Percentiles rank a stretch among this genome's conserved stretches.
Conservation (phyloP, 1,140 invertebrate genomes). For the Heliconius congener region DNA sequence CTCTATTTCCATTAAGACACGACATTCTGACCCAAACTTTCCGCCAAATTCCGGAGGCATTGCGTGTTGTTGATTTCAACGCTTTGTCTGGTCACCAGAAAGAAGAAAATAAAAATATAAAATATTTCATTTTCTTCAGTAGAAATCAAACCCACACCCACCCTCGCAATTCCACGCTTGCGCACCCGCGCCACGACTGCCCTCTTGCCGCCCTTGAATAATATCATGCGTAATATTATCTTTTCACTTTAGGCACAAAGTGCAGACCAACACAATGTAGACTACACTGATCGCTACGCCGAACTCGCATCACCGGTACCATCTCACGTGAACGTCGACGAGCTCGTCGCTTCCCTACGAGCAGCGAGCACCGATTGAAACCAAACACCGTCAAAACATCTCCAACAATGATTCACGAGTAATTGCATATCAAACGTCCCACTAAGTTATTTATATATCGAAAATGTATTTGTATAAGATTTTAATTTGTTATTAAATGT, state of each 20-base stretch:
- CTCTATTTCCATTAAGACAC: too few relatives aligned
- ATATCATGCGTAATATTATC: too few relatives aligned
- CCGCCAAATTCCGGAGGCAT: too few relatives aligned
- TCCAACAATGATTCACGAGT: background rate
- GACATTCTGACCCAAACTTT: too few relatives aligned
- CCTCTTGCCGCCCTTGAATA: too few relatives aligned
- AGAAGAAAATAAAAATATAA: too few relatives aligned
- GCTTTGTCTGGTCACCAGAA: too few relatives aligned
- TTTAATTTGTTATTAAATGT: constrained; percentile 51
- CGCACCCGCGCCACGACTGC: too few relatives aligned
- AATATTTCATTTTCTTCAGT: too few relatives aligned
- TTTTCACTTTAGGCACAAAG: constrained; percentile 42
- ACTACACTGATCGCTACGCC: constrained; percentile 61
- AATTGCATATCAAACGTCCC: background rate
- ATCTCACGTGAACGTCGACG: constrained; percentile 51
- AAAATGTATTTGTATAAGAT: constrained; percentile 27
- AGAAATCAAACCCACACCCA: too few relatives aligned
- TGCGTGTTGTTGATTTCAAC: too few relatives aligned
- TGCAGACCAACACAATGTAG: constrained; percentile 31
- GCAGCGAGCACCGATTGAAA: constrained; percentile 45
- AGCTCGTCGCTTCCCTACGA: constrained; percentile 50
- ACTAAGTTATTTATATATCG: constrained; percentile 14
- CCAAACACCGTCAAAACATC: background rate
- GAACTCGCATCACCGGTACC: constrained; percentile 60
- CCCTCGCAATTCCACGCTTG: too few relatives aligned